phyloP scores from a whole-genome alignment of 2,113 vertebrate species.

The Phrynosoma blainvillii region DNA sequence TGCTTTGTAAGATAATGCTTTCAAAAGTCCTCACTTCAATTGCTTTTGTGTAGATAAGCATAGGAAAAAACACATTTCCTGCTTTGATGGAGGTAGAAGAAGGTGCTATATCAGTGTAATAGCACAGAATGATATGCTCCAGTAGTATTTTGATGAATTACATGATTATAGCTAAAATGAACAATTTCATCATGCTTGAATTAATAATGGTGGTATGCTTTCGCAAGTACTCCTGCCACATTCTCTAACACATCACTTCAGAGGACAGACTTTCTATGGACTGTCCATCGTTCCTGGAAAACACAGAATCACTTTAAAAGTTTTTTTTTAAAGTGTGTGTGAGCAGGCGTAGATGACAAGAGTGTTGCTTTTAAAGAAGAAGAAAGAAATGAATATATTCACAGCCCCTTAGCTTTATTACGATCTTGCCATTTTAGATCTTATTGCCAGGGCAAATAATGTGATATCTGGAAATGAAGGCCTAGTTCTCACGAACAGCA shows the following conservation, averaged over 20 bases:
- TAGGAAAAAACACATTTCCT: constrained; percentile 71
- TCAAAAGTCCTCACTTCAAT: constrained; percentile 70
- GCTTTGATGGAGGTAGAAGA: constrained; percentile 74
- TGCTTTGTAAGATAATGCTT: constrained; percentile 52
- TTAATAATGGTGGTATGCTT: constrained; percentile 82
- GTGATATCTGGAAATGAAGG: constrained; percentile 38
- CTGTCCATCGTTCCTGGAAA: constrained; percentile 68
- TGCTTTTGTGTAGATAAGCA: constrained; percentile 73
- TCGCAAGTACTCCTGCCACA: constrained; percentile 78
- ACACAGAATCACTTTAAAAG: constrained; percentile 43
- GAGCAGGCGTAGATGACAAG: constrained; percentile 11
- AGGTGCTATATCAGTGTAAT: constrained; percentile 83
- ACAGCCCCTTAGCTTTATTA: constrained; percentile 49
- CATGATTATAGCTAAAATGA: constrained; percentile 94
- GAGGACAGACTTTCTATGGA: constrained; percentile 69
- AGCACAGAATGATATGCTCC: constrained; percentile 84
- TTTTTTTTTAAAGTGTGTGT: constrained; percentile 19
- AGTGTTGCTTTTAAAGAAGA: constrained; percentile 55
- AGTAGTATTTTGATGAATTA: constrained; percentile 92
- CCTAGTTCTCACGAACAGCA: neutral
- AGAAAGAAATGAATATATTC: constrained; percentile 45
- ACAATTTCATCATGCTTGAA: constrained; percentile 89
- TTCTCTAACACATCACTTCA: constrained; percentile 84
- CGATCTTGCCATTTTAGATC: constrained; percentile 56
- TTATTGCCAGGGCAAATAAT: constrained; percentile 47